Conservation (phyloP, 1,140 invertebrate genomes). For the Ctenoplectra terminalis region DNA sequence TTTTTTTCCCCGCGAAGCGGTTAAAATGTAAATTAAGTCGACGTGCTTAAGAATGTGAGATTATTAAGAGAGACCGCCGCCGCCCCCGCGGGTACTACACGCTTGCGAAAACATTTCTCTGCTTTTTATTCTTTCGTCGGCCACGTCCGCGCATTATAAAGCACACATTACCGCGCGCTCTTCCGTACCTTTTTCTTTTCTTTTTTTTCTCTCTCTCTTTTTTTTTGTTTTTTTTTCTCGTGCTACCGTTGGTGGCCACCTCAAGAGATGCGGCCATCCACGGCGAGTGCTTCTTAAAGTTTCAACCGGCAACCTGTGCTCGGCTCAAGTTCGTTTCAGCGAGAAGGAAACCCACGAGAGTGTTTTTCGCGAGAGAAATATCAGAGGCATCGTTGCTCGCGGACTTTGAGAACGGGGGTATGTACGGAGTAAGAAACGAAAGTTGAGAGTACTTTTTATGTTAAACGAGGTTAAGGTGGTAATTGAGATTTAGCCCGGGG, state of each 20-base stretch:
- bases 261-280: constrained; percentile 16
- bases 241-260: not conserved
- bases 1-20: constrained; percentile 55
- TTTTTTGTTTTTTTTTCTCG: not conserved
- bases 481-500: not conserved
- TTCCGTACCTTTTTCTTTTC: constrained; percentile 13
- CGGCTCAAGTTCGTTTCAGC: constrained; percentile 13
- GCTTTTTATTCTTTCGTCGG: constrained; percentile 33
- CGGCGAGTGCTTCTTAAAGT: constrained; percentile 41
- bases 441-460: not conserved
- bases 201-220: not conserved
- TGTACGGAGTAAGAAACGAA: not conserved
- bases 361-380: constrained; percentile 1
- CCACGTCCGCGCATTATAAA: constrained; percentile 60
- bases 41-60: constrained; percentile 74
- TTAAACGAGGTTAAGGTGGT: not conserved
- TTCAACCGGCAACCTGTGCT: constrained; percentile 14
- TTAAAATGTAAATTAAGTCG: constrained; percentile 77
- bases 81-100: constrained; percentile 42
- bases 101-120: constrained; percentile 67
- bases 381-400: not conserved
- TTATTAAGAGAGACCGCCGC: constrained; percentile 70
- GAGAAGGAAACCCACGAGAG: not conserved
- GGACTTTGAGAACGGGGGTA: not conserved
- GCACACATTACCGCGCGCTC: constrained; percentile 58